Evolutionary conservation across 1,140 invertebrate genomes (phyloP).

Genomic region (Planococcus citri): DNA sequence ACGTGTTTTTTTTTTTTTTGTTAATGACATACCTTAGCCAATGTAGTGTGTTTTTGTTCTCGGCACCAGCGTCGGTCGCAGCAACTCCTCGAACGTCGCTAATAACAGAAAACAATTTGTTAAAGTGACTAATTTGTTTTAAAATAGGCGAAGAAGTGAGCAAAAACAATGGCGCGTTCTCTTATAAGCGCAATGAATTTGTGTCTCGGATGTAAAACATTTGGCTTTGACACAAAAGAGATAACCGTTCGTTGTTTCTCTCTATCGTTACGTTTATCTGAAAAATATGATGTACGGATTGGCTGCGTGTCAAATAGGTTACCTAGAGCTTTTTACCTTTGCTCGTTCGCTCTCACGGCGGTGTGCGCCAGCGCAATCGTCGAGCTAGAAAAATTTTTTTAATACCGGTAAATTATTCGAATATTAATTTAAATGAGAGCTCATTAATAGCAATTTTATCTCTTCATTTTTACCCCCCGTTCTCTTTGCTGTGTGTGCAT

Average conservation of each 20-base stretch:
- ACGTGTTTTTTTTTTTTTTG: too few relatives aligned
- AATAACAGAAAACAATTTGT: slow-evolving; percentile 18
- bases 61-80: neutral
- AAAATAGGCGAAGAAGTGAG: slow-evolving; percentile 1
- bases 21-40: neutral
- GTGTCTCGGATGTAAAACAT: slow-evolving; percentile 16
- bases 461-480: too few relatives aligned
- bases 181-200: neutral
- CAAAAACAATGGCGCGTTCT: slow-evolving; percentile 1
- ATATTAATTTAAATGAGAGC: slow-evolving; percentile 8
- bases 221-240: slow-evolving; percentile 15
- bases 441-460: slow-evolving; percentile 18
- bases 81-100: neutral
- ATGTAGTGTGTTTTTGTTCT: neutral
- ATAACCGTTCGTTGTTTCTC: neutral
- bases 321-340: slow-evolving; percentile 16
- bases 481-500: too few relatives aligned
- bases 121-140: slow-evolving; percentile 19
- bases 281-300: slow-evolving; percentile 11
- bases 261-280: slow-evolving; percentile 2
- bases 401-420: slow-evolving; percentile 12
- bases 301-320: slow-evolving; percentile 5
- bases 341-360: neutral
- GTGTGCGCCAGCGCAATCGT: neutral
- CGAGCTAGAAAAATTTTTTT: neutral